Evolutionary conservation across 2,888 invertebrate genomes (phyloP).

Genomic region (Zelleria hepariella): DNA sequence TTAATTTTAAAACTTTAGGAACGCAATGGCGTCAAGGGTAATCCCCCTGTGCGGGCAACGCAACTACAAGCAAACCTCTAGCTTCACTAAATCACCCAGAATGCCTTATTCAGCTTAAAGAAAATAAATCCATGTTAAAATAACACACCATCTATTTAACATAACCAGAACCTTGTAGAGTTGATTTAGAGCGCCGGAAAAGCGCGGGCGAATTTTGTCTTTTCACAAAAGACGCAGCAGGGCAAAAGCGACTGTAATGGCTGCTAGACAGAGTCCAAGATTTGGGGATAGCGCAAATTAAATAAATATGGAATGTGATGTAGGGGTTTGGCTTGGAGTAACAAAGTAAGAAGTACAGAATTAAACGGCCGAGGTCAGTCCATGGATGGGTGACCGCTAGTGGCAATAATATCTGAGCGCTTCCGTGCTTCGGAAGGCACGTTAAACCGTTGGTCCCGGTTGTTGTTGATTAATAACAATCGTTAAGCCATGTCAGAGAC

Average conservation of each 20-base stretch:
- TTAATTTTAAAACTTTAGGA: too few species aligned
- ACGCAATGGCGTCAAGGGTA: too few species aligned
- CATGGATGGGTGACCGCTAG: too few species aligned
- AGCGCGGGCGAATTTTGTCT: background rate
- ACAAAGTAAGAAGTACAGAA: background rate
- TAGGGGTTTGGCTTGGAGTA: background rate
- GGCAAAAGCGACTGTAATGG: background rate
- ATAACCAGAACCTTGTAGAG: background rate
- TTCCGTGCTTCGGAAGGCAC: too few species aligned
- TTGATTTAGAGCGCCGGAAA: background rate
- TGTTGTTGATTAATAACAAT: too few species aligned
- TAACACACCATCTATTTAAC: background rate
- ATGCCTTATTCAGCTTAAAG: background rate
- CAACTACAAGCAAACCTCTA: background rate
- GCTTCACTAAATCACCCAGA: background rate
- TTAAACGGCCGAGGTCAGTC: too few species aligned
- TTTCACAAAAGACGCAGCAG: background rate
- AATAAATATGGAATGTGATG: background rate
- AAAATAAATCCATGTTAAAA: background rate
- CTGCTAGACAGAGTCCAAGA: background rate
- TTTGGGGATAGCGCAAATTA: background rate
- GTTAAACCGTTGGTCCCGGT: too few species aligned
- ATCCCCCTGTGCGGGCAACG: too few species aligned
- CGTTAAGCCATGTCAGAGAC: too few species aligned
- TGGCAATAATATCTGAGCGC: too few species aligned